Conservation (phyloP, 2,888 invertebrate genomes). For the Zonitis immaculata region DNA sequence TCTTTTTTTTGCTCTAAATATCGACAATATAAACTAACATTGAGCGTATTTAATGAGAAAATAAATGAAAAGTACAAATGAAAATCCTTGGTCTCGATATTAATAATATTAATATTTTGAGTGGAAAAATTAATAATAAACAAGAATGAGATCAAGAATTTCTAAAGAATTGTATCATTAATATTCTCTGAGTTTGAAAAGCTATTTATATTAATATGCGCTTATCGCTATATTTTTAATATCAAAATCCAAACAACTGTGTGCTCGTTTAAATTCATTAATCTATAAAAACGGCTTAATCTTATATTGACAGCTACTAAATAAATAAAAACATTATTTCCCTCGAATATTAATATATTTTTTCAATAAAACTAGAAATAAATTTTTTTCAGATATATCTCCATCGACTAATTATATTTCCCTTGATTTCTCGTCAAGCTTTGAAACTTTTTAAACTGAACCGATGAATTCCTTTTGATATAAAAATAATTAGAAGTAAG, state of each 20-base stretch:
- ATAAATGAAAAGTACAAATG: too few relatives aligned
- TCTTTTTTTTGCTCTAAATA: too few relatives aligned
- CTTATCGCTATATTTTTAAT: not conserved
- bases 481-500: not conserved
- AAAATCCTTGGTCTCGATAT: too few relatives aligned
- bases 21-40: too few relatives aligned
- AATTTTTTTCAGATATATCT: not conserved
- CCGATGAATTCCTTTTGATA: not conserved
- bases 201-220: not conserved
- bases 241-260: conserved; percentile 7
- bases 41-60: too few relatives aligned
- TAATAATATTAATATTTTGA: too few relatives aligned
- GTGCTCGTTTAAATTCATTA: conserved; percentile 6
- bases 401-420: not conserved
- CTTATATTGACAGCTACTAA: conserved; percentile 11
- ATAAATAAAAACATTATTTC: not conserved
- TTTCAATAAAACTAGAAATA: too few relatives aligned
- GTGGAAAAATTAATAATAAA: too few relatives aligned
- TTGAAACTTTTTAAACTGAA: not conserved
- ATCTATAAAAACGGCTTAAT: conserved; percentile 9
- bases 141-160: too few relatives aligned
- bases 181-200: too few relatives aligned
- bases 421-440: not conserved
- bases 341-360: not conserved
- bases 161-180: too few relatives aligned